Evolutionary conservation across 2,113 vertebrate genomes (phyloP).

Genomic region (Pseudorhombus dupliciocellatus): DNA sequence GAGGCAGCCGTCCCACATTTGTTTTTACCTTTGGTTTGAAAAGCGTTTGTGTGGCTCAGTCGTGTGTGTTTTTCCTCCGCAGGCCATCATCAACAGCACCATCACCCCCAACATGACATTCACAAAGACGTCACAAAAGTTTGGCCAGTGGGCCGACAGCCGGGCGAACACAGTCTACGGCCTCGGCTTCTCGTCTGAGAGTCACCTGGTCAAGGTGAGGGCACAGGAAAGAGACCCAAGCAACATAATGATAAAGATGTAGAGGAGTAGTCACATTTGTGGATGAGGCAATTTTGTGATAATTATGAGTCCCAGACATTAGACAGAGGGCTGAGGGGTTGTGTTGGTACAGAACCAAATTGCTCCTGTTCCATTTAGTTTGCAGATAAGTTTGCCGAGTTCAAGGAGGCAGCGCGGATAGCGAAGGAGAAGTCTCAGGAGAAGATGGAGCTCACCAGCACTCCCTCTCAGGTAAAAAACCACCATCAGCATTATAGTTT

Average conservation of each 20-base stretch:
- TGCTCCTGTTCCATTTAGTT: constrained; percentile 80
- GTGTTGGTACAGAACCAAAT: not conserved
- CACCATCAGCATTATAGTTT: not conserved
- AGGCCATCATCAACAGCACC: constrained; percentile 99
- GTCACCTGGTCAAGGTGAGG: constrained; percentile 92
- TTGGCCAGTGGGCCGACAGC: constrained; percentile 99
- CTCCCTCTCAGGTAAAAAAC: constrained; percentile 89
- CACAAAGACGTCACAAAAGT: constrained; percentile 99
- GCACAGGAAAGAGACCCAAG: not conserved
- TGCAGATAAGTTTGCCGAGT: constrained; percentile 97
- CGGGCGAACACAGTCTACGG: constrained; percentile 98
- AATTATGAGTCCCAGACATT: too few species aligned
- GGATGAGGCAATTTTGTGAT: not conserved
- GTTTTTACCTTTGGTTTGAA: not conserved
- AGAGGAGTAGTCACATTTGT: not conserved
- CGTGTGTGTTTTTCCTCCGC: constrained; percentile 44
- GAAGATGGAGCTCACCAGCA: constrained; percentile 96
- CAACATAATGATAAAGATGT: too few species aligned
- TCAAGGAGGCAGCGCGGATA: constrained; percentile 95
- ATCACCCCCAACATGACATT: constrained; percentile 99
- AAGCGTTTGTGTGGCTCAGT: not conserved
- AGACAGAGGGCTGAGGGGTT: too few species aligned
- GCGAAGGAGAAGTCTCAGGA: constrained; percentile 98
- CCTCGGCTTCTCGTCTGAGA: constrained; percentile 97
- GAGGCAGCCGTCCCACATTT: not conserved